Evolutionary conservation across 2,888 invertebrate species (phyloP), one percentile per base, ranked within the genome.

Genomic region (Pyrrhosoma nymphula): DNA sequence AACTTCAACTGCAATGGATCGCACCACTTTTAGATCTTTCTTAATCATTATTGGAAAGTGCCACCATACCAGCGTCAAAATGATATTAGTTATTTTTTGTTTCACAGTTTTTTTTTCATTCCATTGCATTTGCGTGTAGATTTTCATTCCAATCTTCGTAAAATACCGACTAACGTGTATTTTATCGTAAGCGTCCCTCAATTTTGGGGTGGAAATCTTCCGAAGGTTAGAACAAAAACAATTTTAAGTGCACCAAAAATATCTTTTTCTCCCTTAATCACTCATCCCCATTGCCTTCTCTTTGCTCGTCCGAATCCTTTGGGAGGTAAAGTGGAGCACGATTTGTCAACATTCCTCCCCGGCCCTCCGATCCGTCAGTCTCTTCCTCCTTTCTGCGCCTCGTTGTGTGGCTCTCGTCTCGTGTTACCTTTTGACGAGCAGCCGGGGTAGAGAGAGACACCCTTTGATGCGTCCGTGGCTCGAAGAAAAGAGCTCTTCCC

Each of bases 291-390:
- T n/a, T 69, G 26, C 69, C 47, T n/a, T 69, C 55, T 75, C 75
- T 69, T 93, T 75, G 47, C 91, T 91, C 69, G 55, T 63, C 91
- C 91, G 69, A n/a, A 93, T 93, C 93, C 93, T 75, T 93, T 75
- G 69, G 69, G 69, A 47, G 69, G 93, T 75, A 75, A 69, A 75
- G 93, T 75, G 93, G 69, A 93, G 75, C 93, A 93, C 93, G 93
- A 93, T 93, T 93, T 75, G 93, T 93, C 93, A 93, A 93, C 93
- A 93, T 93, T 93, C 93, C 93, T 16, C 93, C 47, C 47, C 18
- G 35, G 63, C n/a, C 69, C 93, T 55, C 69, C 69, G 23, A 69
- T 69, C 39, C 63, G 82, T 82, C 82, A 35, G 82, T 12, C 30
- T 14, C 63, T 56, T 60, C 35, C 23, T 60, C 60, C 63, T 69